Conservation (phyloP, 2,797 vertebrate species). For the Eurystomus glaucurus region DNA sequence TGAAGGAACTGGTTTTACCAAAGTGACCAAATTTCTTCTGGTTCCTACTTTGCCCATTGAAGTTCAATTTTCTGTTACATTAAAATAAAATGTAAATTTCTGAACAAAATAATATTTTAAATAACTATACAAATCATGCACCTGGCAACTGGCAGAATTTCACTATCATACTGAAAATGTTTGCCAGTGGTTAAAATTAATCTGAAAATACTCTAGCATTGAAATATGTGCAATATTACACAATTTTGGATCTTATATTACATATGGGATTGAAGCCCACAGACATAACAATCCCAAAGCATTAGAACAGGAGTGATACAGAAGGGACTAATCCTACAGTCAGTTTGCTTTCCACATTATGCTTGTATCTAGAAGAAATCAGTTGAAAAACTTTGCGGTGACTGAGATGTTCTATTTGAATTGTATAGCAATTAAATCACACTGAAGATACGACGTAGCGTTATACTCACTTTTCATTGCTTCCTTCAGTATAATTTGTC, state of each 20-base stretch:
- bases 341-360: not conserved
- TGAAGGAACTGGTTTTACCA: not conserved
- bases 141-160: not conserved
- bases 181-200: not conserved
- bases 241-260: not conserved
- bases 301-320: not conserved
- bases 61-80: not conserved
- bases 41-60: not conserved
- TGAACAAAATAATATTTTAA: not conserved
- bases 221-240: not conserved
- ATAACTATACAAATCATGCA: not conserved
- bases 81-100: not conserved
- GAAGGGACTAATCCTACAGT: not conserved
- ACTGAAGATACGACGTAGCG: not conserved
- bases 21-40: not conserved
- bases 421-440: not conserved
- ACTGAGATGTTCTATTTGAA: not conserved
- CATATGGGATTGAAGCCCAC: not conserved
- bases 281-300: not conserved
- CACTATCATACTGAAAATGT: not conserved
- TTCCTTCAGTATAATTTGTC: constrained; percentile 17
- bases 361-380: not conserved
- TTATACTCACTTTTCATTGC: not conserved
- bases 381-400: not conserved
- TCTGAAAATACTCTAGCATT: not conserved